Evolutionary conservation across 1,140 invertebrate genomes (phyloP).

Genomic region (Drosophila oshimai): DNA sequence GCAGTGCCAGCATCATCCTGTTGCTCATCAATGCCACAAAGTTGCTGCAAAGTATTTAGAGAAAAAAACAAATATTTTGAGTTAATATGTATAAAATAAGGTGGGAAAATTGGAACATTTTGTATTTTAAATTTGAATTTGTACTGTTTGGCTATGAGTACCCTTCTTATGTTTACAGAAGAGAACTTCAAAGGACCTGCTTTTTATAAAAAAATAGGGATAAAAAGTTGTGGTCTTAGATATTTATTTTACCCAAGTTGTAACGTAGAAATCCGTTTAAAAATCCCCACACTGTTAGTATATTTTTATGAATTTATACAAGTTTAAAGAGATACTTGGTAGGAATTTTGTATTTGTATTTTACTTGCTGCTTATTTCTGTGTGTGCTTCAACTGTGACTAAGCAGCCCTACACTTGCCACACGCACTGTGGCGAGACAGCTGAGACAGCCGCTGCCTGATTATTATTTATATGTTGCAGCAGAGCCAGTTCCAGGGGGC

Average conservation of each 20-base stretch:
- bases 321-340: background rate
- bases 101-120: too few species aligned
- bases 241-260: too few species aligned
- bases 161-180: too few species aligned
- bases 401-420: background rate
- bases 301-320: too few species aligned
- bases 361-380: background rate
- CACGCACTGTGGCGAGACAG: conserved; percentile 16
- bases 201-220: too few species aligned
- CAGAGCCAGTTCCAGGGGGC: background rate
- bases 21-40: conserved; percentile 39
- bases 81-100: conserved; percentile 11
- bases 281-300: too few species aligned
- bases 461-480: conserved; percentile 51
- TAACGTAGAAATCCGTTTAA: too few species aligned
- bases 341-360: background rate
- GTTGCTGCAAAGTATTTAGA: background rate
- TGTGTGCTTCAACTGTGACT: too few species aligned
- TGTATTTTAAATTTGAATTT: too few species aligned
- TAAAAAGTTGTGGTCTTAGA: too few species aligned
- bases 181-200: too few species aligned
- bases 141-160: too few species aligned
- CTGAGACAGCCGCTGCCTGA: conserved; percentile 5
- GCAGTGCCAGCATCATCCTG: conserved; percentile 38
- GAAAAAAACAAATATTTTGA: background rate